Evolutionary conservation across 1,140 invertebrate species (phyloP).

Genomic region (Homalodisca vitripennis): DNA sequence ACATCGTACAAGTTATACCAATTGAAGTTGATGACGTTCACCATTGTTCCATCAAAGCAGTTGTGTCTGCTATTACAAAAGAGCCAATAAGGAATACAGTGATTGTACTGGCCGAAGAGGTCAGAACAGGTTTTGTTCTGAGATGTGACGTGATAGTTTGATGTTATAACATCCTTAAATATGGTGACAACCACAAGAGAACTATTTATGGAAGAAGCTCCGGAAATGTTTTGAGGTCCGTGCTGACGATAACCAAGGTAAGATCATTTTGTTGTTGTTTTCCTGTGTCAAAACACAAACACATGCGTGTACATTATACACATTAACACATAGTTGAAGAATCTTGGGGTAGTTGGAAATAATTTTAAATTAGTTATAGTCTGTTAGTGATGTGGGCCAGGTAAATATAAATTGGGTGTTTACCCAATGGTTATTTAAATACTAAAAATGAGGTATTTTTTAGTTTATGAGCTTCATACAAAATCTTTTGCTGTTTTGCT

Average conservation of each 20-base stretch:
- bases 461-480: no score
- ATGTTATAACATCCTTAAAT: conserved; percentile 76
- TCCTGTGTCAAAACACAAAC: no score
- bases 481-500: no score
- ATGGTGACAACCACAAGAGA: conserved; percentile 91
- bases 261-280: no score
- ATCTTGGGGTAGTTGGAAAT: no score
- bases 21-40: conserved; percentile 60
- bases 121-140: conserved; percentile 72
- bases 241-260: conserved; percentile 88
- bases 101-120: conserved; percentile 88
- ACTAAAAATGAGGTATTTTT: no score
- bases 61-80: conserved; percentile 73
- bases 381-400: no score
- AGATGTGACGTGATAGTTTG: conserved; percentile 93
- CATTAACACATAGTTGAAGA: no score
- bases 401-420: no score
- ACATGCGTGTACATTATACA: no score
- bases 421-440: no score
- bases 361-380: no score
- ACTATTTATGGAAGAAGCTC: conserved; percentile 94
- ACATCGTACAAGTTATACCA: conserved; percentile 74
- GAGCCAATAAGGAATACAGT: conserved; percentile 73
- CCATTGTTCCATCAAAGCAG: conserved; percentile 76
- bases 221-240: conserved; percentile 89